phyloP scores from a whole-genome alignment of 1,140 invertebrate genomes.

The Conus betulinus region DNA sequence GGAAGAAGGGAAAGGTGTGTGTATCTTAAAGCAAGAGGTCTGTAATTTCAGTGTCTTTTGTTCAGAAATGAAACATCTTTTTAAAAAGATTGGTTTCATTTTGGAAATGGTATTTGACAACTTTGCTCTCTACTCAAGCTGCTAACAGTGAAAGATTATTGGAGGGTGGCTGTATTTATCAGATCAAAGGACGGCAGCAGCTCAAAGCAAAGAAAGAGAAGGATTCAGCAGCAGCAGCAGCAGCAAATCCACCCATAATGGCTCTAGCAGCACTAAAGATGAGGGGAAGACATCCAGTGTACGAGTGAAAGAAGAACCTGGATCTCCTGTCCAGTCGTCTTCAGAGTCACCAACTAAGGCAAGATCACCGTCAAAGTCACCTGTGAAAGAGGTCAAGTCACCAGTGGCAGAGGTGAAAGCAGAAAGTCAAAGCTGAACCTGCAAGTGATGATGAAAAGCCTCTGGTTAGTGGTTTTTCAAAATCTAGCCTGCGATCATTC shows the following conservation, averaged over 20 bases:
- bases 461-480: constrained; percentile 78
- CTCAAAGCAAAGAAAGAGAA: constrained; percentile 3
- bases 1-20: too few relatives aligned
- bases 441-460: constrained; percentile 85
- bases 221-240: constrained; percentile 35
- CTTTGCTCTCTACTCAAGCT: too few relatives aligned
- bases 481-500: too few relatives aligned
- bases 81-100: too few relatives aligned
- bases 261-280: constrained; percentile 5
- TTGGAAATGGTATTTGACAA: too few relatives aligned
- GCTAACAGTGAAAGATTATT: too few relatives aligned
- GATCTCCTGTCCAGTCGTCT: constrained; percentile 38
- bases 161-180: too few relatives aligned
- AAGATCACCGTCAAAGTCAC: constrained; percentile 26
- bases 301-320: constrained; percentile 38
- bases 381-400: constrained; percentile 24
- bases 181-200: constrained; percentile 45
- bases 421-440: constrained; percentile 70
- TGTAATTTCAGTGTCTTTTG: too few relatives aligned
- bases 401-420: constrained; percentile 34
- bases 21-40: too few relatives aligned
- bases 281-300: constrained; percentile 8
- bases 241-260: constrained; percentile 38
- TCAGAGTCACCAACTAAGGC: constrained; percentile 30
- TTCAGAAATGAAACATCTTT: too few relatives aligned